Conservation (phyloP, 2,888 invertebrate genomes). For the Meliscaeva auricollis region DNA sequence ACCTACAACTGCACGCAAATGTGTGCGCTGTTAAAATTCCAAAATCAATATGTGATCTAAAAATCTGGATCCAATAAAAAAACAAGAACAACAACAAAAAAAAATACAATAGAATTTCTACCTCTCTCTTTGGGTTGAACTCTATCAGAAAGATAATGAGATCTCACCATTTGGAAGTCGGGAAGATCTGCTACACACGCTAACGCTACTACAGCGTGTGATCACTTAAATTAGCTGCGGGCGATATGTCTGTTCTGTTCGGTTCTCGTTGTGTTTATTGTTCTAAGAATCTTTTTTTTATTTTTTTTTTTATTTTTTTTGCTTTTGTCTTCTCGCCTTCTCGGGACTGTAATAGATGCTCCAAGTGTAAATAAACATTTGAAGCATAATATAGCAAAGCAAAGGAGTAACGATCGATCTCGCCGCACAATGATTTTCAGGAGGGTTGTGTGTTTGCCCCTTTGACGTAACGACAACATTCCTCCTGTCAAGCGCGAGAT, state of each 20-base stretch:
- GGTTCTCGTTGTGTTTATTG: constrained; percentile 67
- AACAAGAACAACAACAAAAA: too few species aligned
- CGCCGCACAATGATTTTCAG: constrained; percentile 40
- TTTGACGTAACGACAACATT: constrained; percentile 53
- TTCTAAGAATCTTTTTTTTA: constrained; percentile 58
- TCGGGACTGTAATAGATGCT: constrained; percentile 71
- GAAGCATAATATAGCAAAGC: constrained; percentile 22
- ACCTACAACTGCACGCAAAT: constrained; percentile 49
- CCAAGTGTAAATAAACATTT: constrained; percentile 74
- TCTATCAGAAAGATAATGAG: constrained; percentile 52
- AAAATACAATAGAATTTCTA: constrained; percentile 41
- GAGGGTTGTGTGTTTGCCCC: constrained; percentile 44
- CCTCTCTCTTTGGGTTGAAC: constrained; percentile 21
- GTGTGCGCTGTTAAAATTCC: constrained; percentile 53
- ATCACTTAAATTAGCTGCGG: constrained; percentile 73
- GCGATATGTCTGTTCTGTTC: constrained; percentile 69
- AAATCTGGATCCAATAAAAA: constrained; percentile 38
- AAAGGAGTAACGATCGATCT: constrained; percentile 30
- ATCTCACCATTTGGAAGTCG: constrained; percentile 27
- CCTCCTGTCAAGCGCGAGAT: neutral
- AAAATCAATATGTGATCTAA: constrained; percentile 58
- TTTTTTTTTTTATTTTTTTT: constrained; percentile 31
- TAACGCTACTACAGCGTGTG: constrained; percentile 44
- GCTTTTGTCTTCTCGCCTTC: constrained; percentile 61
- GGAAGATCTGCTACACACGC: constrained; percentile 34